These are phyloP conservation scores for Notolepis coatsorum DNA, from an alignment of 2,797 vertebrate genomes.

Conservation along the genomic window DNA sequence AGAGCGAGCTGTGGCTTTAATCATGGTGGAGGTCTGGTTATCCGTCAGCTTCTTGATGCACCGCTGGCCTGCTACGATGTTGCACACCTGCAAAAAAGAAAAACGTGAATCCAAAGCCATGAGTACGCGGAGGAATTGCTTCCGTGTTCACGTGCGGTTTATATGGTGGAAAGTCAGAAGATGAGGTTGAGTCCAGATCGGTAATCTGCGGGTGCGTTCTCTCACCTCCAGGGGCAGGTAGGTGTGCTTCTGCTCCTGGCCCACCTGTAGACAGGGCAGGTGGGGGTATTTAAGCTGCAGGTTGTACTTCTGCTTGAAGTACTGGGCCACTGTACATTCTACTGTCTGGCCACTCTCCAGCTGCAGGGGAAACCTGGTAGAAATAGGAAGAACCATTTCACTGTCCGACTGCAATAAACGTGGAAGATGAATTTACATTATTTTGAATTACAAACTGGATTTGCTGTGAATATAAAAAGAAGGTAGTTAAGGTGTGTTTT, in stretches of 20 bases:
- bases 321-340: conserved; percentile 98
- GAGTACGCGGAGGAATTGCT: not conserved
- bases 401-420: not conserved
- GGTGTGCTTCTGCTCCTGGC: conserved; percentile 99
- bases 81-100: conserved; percentile 91
- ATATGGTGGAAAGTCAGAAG: no score
- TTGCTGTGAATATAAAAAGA: no score
- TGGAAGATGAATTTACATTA: not conserved
- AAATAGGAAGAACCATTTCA: not conserved
- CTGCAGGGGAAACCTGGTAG: conserved; percentile 94
- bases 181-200: no score
- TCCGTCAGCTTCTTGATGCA: conserved; percentile 99
- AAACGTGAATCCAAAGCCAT: no score
- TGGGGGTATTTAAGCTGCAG: conserved; percentile 99
- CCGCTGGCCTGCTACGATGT: conserved; percentile 97
- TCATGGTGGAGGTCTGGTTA: conserved; percentile 99
- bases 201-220: not conserved
- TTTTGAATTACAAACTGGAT: not conserved
- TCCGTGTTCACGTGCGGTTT: not conserved
- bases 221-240: conserved; percentile 98
- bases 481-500: no score
- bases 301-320: conserved; percentile 99
- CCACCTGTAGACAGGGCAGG: conserved; percentile 97
- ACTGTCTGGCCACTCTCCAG: conserved; percentile 98
- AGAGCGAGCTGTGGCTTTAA: conserved; percentile 98